Evolutionary conservation across 2,113 vertebrate species (phyloP).

Genomic region (Eubucco bourcierii): DNA sequence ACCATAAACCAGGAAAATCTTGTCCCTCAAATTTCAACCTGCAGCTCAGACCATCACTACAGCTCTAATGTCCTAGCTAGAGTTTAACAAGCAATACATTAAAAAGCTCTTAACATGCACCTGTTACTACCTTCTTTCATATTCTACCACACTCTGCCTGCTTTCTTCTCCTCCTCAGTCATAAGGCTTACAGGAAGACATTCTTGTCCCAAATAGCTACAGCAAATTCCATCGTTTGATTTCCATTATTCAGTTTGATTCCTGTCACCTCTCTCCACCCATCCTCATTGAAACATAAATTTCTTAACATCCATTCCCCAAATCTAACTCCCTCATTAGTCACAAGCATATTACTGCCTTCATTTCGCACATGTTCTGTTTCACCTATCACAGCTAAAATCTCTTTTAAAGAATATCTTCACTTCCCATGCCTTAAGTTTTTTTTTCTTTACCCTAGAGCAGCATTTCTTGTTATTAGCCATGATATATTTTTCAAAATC

Average conservation of each 20-base stretch:
- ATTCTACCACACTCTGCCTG: not conserved
- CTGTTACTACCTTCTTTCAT: not conserved
- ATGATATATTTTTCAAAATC: conserved; percentile 18
- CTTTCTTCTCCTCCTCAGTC: not conserved
- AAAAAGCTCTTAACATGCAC: not conserved
- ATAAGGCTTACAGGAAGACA: not conserved
- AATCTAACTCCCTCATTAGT: conserved; percentile 15
- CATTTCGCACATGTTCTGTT: conserved; percentile 2
- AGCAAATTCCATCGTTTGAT: not conserved
- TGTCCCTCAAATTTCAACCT: not conserved
- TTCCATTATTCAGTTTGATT: conserved; percentile 32
- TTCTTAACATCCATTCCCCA: conserved; percentile 15
- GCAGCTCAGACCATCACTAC: conserved; percentile 29
- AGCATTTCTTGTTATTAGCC: conserved; percentile 31
- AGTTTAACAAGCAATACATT: conserved; percentile 15
- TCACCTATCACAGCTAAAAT: conserved; percentile 1
- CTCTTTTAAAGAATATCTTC: not conserved
- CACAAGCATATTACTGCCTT: conserved; percentile 7
- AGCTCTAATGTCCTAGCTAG: not conserved
- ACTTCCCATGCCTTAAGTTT: not conserved
- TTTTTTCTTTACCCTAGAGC: conserved; percentile 10
- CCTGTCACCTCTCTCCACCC: not conserved
- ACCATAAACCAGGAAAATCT: conserved; percentile 31
- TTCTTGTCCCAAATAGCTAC: not conserved
- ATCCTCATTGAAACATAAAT: not conserved